A percentile compares a stretch with the other conserved stretches of the same genome.
Conservation (phyloP, 2,888 invertebrate species). For the Apoda limacodes region DNA sequence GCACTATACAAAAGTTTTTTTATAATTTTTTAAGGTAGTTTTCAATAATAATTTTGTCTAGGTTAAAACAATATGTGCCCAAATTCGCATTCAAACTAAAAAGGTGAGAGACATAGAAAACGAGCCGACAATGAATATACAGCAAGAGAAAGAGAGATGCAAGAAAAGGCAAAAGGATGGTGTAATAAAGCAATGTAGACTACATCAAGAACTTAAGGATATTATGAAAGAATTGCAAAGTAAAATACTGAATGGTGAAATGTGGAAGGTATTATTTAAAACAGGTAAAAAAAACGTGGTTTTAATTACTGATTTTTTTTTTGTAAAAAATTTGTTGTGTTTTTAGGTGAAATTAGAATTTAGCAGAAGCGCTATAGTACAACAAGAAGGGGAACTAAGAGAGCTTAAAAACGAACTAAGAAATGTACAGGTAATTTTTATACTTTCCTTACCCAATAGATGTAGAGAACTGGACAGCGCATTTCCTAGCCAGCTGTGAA, state of each 20-base stretch:
- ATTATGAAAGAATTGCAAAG: conserved; percentile 27
- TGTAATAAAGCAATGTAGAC: conserved; percentile 33
- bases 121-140: conserved; percentile 37
- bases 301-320: too few species aligned
- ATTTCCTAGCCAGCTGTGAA: too few species aligned
- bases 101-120: conserved; percentile 40
- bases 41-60: conserved; percentile 20
- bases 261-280: conserved; percentile 51
- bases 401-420: conserved; percentile 33
- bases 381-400: conserved; percentile 38
- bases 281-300: too few species aligned
- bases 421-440: conserved; percentile 34
- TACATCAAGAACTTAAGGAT: conserved; percentile 31
- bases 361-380: conserved; percentile 36
- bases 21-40: neutral
- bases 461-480: too few species aligned
- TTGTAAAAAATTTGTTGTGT: conserved; percentile 4
- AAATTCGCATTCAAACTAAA: conserved; percentile 40
- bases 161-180: conserved; percentile 29
- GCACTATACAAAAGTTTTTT: too few species aligned
- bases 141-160: conserved; percentile 29
- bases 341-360: conserved; percentile 42
- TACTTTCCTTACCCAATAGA: too few species aligned
- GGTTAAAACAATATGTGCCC: conserved; percentile 39
- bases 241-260: conserved; percentile 30